These are phyloP conservation scores for Byasa hedistus DNA, from an alignment of 2,888 invertebrate genomes.

Conservation along the genomic window DNA sequence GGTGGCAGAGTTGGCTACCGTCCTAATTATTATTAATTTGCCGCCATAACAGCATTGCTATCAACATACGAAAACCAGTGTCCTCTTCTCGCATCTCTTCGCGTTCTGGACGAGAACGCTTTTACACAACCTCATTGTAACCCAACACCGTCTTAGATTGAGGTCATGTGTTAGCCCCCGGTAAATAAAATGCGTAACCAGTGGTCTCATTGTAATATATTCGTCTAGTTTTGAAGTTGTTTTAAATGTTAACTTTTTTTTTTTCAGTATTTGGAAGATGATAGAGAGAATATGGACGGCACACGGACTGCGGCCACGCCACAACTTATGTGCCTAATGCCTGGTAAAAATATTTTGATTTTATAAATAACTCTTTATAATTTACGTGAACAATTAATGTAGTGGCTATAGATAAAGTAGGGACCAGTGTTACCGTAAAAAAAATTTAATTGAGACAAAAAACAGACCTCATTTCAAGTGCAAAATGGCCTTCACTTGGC, in stretches of 20 bases:
- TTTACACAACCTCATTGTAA: too few relatives aligned
- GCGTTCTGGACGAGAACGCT: too few relatives aligned
- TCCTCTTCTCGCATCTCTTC: too few relatives aligned
- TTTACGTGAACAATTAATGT: neutral
- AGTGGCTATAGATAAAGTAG: neutral
- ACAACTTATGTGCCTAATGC: slow-evolving; percentile 82
- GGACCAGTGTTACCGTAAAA: neutral
- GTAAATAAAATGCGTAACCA: too few relatives aligned
- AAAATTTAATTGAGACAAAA: neutral
- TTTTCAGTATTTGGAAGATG: slow-evolving; percentile 78
- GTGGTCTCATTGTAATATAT: too few relatives aligned
- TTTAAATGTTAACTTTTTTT: neutral
- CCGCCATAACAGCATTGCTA: too few relatives aligned
- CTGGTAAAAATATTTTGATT: slow-evolving; percentile 44
- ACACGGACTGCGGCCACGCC: slow-evolving; percentile 77
- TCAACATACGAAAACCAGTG: too few relatives aligned
- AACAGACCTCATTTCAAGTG: neutral
- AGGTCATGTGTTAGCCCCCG: too few relatives aligned
- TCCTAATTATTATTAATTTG: too few relatives aligned
- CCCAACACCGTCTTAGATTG: too few relatives aligned
- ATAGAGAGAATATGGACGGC: slow-evolving; percentile 76
- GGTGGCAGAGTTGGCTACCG: too few relatives aligned
- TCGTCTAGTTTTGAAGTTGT: neutral
- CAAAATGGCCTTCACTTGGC: neutral
- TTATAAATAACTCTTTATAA: neutral